Conservation (phyloP, 2,113 vertebrate genomes). For the Tautogolabrus adspersus region DNA sequence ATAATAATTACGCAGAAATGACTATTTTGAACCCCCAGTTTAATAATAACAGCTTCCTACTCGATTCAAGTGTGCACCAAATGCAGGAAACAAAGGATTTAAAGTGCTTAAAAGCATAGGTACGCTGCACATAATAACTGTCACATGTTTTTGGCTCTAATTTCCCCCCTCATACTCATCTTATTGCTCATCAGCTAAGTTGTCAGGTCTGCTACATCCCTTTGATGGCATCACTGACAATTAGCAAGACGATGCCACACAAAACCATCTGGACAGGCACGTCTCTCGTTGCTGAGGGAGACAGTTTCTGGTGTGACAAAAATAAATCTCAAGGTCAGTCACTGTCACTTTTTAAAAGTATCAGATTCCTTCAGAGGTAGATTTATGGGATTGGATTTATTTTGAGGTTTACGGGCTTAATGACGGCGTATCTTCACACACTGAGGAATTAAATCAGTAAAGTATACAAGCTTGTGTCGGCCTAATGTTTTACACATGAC, state of each 20-base stretch:
- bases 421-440: constrained; percentile 53
- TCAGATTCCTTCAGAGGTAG: constrained; percentile 78
- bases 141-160: constrained; percentile 75
- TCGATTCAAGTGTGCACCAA: constrained; percentile 41
- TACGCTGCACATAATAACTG: constrained; percentile 70
- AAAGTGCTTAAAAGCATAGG: constrained; percentile 69
- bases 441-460: constrained; percentile 63
- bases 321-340: constrained; percentile 86
- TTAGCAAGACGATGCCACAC: constrained; percentile 87
- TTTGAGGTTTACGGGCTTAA: constrained; percentile 77
- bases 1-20: constrained; percentile 50
- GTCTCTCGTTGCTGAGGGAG: constrained; percentile 84
- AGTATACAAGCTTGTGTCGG: constrained; percentile 17
- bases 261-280: constrained; percentile 87
- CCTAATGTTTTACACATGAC: neutral
- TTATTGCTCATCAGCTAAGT: constrained; percentile 85
- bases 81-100: constrained; percentile 61
- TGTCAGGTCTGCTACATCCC: constrained; percentile 85
- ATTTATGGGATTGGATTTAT: constrained; percentile 80
- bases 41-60: constrained; percentile 45
- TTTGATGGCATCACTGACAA: constrained; percentile 88
- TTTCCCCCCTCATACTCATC: constrained; percentile 72
- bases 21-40: constrained; percentile 44
- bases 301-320: constrained; percentile 83
- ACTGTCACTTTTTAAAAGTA: constrained; percentile 82